Base-by-base conservation (phyloP, 2,113 vertebrate species). In the Trogon surrucura region DNA sequence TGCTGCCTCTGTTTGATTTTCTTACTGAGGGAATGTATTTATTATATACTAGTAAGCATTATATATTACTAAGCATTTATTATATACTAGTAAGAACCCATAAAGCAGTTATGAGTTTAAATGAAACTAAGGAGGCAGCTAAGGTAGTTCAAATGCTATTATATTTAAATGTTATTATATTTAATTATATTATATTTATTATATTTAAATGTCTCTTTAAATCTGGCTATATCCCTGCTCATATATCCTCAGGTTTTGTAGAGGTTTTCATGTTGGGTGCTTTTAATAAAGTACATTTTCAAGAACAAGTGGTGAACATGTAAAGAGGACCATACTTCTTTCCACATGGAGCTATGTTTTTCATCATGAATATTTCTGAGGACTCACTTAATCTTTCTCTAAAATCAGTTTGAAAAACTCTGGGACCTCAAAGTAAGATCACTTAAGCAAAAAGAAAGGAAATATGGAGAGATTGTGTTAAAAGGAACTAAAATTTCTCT, bases 251-350 rank as follows among this genome's bases (percentile, higher is more conserved):
- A 41, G 26, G 8, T 62, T 80, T 75, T 86, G 11, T 21, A 16
- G 13, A 82, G 14, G 5, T 10, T 44, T 82, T 79, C 2, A 1
- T 19, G 9, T 19, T 20, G 5, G 0, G 1, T 27, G 57, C 77
- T 69, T 44, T 9, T 27, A 79, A 53, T 18, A 65, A 73, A 80
- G 3, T 3, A n/a, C 1, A 3, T 81, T 86, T 92, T 84, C 22
- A 16, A 48, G 44, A 92, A 38, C 1, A 84, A 79, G 1, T 23
- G 25, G 20, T n/a, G 6, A 88, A 4, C 4, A n/a, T 15, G 15
- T 75, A 47, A 80, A 57, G 15, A 70, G 9, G 12, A 47, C 7
- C 22, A 27, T 6, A 23, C 3, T 48, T 60, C 8, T 61, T 92
- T 80, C 47, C 15, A 11, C 6, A 26, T 17, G 11, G n/a, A 36